Evolutionary conservation across 2,113 vertebrate species (phyloP).

Genomic region (Eretmochelys imbricata): DNA sequence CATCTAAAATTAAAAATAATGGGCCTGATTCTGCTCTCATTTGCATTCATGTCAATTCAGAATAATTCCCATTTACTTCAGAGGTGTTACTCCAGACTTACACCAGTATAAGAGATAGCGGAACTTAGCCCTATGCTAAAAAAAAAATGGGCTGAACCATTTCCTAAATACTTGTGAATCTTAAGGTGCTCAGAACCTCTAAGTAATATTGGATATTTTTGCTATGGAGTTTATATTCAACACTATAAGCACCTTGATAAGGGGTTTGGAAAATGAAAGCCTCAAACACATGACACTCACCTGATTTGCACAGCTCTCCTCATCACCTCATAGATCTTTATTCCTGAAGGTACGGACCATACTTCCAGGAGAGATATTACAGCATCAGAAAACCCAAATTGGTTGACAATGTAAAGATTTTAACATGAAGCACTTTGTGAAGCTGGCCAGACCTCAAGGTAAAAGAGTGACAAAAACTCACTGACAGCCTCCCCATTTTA

Average conservation of each 20-base stretch:
- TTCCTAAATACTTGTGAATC: neutral
- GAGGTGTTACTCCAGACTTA: neutral
- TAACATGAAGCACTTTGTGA: neutral
- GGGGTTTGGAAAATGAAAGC: neutral
- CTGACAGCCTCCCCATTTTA: neutral
- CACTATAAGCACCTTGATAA: neutral
- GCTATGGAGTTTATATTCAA: neutral
- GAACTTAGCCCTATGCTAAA: neutral
- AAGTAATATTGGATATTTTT: neutral
- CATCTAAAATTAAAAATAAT: neutral
- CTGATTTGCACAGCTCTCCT: neutral
- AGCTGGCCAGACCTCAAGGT: too few species aligned
- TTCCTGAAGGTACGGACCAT: neutral
- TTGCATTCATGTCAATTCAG: neutral
- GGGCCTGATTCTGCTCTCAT: neutral
- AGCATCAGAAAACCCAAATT: neutral
- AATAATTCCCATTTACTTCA: neutral
- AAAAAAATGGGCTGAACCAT: neutral
- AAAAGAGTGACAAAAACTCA: neutral
- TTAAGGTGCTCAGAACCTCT: neutral
- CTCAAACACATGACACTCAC: neutral
- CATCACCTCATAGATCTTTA: neutral
- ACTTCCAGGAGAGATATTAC: neutral
- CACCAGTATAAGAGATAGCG: neutral
- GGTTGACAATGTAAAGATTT: neutral